phyloP scores from a whole-genome alignment of 1,140 invertebrate genomes.

The Panagrolaimus sp. region DNA sequence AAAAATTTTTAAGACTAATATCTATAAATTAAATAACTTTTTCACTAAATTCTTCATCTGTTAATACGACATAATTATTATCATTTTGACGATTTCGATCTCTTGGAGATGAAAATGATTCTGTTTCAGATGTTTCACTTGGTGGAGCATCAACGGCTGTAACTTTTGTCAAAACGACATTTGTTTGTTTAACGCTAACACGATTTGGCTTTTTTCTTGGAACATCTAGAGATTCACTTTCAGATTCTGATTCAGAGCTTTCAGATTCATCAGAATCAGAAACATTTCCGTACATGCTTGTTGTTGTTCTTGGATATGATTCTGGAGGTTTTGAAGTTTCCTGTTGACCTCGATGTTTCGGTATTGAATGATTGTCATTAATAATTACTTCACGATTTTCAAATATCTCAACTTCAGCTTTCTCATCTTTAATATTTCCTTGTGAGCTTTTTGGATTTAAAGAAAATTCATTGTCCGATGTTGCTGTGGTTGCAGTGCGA shows the following conservation, averaged over 20 bases:
- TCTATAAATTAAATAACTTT: neutral
- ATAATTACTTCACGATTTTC: neutral
- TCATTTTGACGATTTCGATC: no score
- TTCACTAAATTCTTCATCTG: neutral
- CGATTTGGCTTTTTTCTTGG: neutral
- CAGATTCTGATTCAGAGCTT: neutral
- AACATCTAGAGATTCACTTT: neutral
- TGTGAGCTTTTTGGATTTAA: no score
- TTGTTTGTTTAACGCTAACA: conserved; percentile 3
- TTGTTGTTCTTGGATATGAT: neutral
- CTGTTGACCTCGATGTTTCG: neutral
- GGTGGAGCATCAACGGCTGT: conserved; percentile 9
- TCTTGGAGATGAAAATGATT: neutral
- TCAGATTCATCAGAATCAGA: conserved; percentile 4
- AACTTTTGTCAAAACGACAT: conserved; percentile 6
- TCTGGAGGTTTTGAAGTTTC: neutral
- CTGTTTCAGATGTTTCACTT: conserved; percentile 4
- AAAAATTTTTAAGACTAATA: no score
- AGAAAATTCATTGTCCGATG: no score
- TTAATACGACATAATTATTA: no score
- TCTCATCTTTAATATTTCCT: no score
- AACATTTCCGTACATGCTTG: neutral
- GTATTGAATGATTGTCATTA: neutral
- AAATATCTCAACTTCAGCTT: no score
- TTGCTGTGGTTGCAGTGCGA: no score